Base-by-base conservation (phyloP, 2,888 invertebrate species). In the Ochropleura plecta region DNA sequence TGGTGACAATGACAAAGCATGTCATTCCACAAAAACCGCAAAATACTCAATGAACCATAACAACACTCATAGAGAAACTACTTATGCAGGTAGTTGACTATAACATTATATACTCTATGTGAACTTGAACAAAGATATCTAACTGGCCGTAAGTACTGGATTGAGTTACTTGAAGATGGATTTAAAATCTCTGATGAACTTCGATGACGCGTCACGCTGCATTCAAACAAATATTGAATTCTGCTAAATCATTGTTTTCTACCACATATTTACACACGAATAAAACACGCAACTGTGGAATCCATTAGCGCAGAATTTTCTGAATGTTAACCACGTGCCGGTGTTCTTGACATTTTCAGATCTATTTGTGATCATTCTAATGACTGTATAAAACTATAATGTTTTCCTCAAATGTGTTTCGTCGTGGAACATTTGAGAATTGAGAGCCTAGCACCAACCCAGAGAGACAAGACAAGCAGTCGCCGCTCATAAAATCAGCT, bases 401-500 rank as follows among this genome's bases (percentile, higher is more conserved):
- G 42, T 62, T 79, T 77, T 76, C 51, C 72, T 70, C 20, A 76
- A 74, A 75, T 79, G 40, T 49, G 68, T 80, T 81, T 72, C 60
- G 71, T 73, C 63, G 71, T 69, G 53, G 60, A 86, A 81, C 71
- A 83, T 79, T n/a, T n/a, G 30, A 30, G 30, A 30, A 30, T 79
- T 76, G 55, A 80, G 66, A 85, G 42, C 71, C 67, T 69, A 76
- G 63, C 46, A 69, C 71, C 66, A 63, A 70, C 63, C 40, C 73
- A 70, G 80, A 78, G 74, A 72, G 60, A 73, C 84, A 86, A 94
- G 92, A 92, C 93, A 91, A 92, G 87, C 92, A 90, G 93, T 92
- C 91, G 92, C 93, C 92, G 89, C 90, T 92, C 91, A 91, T 93
- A 93, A 95, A 94, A 91, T 91, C 91, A 94, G 92, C 94, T 96